Conservation (phyloP, 2,797 vertebrate species). For the Enteromius fasciolatus region DNA sequence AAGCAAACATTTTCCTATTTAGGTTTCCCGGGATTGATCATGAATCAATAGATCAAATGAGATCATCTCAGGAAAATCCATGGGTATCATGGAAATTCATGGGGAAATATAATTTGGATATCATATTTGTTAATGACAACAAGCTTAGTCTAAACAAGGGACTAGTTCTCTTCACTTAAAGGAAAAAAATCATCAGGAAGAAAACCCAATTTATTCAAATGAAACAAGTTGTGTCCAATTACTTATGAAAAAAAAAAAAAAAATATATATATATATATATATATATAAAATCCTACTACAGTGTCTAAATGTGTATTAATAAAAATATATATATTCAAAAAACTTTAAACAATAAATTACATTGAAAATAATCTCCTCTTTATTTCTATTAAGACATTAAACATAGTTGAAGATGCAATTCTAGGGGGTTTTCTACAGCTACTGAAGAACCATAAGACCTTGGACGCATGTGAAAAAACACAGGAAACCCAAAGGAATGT, state of each 20-base stretch:
- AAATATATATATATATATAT: too few relatives aligned
- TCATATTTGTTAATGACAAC: conserved; percentile 11
- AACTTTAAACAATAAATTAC: not conserved
- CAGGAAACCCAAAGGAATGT: conserved; percentile 74
- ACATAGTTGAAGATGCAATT: not conserved
- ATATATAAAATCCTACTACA: not conserved
- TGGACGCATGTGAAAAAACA: conserved; percentile 51
- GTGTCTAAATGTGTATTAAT: not conserved
- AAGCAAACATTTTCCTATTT: not conserved
- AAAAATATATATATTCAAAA: not conserved
- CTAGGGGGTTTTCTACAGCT: not conserved
- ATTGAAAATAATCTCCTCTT: conserved; percentile 7
- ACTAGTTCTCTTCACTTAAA: not conserved
- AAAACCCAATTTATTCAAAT: conserved; percentile 43
- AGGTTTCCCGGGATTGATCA: conserved; percentile 1
- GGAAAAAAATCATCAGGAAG: conserved; percentile 8
- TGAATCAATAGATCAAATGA: conserved; percentile 16
- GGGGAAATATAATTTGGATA: conserved; percentile 29
- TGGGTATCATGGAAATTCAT: conserved; percentile 32
- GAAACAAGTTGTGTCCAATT: not conserved
- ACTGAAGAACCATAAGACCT: conserved; percentile 13
- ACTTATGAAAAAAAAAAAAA: too few relatives aligned
- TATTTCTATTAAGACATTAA: not conserved
- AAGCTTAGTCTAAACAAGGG: conserved; percentile 9
- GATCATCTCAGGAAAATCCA: conserved; percentile 28